Conservation (phyloP, 2,113 vertebrate genomes). For the Excalfactoria chinensis region DNA sequence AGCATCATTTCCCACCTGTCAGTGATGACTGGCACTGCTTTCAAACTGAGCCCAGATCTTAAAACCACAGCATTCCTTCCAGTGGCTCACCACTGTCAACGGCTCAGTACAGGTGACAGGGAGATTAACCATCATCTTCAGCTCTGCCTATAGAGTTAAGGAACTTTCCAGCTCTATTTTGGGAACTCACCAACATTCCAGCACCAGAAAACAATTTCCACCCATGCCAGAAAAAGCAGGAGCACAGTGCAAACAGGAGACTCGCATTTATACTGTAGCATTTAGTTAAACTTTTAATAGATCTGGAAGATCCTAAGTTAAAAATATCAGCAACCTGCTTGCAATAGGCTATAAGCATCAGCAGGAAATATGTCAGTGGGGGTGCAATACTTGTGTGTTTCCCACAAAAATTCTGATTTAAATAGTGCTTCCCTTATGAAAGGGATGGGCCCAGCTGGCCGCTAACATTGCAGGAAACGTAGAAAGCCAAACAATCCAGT, state of each 20-base stretch:
- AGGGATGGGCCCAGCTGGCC: background rate
- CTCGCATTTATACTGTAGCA: background rate
- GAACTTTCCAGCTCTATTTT: background rate
- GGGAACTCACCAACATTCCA: slow-evolving; percentile 24
- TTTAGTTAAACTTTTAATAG: slow-evolving; percentile 5
- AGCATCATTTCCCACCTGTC: background rate
- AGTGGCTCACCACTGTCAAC: background rate
- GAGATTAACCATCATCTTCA: background rate
- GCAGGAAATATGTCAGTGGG: background rate
- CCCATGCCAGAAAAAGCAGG: background rate
- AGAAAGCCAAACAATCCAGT: background rate
- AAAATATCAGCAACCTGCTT: slow-evolving; percentile 11
- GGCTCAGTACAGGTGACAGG: background rate
- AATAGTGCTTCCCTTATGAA: background rate
- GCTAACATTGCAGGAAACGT: background rate
- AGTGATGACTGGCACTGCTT: background rate
- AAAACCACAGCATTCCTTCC: background rate
- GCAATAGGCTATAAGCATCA: background rate
- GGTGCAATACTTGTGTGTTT: background rate
- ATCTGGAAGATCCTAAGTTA: background rate
- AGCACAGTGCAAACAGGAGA: background rate
- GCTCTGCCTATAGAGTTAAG: background rate
- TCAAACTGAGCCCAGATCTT: background rate
- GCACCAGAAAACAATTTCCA: slow-evolving; percentile 2
- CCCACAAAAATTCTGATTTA: slow-evolving; percentile 2